Conservation (phyloP, 2,797 vertebrate species). For the Nothura maculosa region DNA sequence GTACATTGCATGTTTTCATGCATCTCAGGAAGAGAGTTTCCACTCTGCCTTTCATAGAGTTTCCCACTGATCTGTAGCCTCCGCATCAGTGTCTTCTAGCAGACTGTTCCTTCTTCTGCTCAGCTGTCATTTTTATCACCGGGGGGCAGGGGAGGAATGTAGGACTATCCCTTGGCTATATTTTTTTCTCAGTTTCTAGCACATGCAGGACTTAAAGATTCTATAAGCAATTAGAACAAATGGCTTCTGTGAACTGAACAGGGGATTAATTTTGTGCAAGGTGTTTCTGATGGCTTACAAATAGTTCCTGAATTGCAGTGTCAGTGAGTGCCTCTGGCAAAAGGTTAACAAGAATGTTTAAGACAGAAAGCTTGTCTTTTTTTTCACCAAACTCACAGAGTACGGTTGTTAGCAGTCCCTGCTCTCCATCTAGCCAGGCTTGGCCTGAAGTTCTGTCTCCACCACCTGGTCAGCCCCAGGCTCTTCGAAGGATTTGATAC, state of each 20-base stretch:
- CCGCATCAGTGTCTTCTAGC: neutral
- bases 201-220: neutral
- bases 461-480: neutral
- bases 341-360: neutral
- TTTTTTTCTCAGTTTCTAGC: neutral
- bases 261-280: constrained; percentile 10
- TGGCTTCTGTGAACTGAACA: neutral
- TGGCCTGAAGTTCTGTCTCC: neutral
- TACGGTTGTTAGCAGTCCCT: neutral
- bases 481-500: neutral
- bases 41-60: neutral
- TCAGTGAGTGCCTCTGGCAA: neutral
- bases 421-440: neutral
- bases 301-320: constrained; percentile 9
- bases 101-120: neutral
- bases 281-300: constrained; percentile 8
- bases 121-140: neutral
- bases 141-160: neutral
- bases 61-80: neutral
- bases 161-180: neutral
- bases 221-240: neutral
- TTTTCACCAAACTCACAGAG: neutral
- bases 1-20: neutral
- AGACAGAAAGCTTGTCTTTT: neutral
- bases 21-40: neutral